Evolutionary conservation across 2,797 vertebrate genomes (phyloP).

Genomic region (Cyclura pinguis): DNA sequence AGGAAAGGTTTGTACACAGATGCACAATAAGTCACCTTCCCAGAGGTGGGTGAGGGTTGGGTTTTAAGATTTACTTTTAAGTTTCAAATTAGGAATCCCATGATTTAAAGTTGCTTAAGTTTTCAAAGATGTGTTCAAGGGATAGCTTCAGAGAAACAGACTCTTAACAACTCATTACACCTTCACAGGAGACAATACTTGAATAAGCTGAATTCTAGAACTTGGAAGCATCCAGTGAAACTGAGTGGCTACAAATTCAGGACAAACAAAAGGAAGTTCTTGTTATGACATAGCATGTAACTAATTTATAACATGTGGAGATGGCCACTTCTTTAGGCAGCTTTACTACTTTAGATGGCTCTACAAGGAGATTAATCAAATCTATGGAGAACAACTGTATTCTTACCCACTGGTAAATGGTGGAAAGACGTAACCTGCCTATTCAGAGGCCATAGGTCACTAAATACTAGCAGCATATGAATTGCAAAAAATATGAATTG

Average conservation of each 20-base stretch:
- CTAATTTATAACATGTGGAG: neutral
- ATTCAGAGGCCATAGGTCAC: neutral
- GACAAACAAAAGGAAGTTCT: neutral
- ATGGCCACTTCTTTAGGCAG: neutral
- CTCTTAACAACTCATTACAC: neutral
- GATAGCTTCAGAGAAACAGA: neutral
- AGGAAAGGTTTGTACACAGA: neutral
- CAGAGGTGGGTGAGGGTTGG: neutral
- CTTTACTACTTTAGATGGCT: neutral
- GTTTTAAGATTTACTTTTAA: constrained; percentile 1
- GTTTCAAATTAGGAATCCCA: neutral
- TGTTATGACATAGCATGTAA: neutral
- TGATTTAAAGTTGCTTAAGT: neutral
- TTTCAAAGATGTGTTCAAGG: neutral
- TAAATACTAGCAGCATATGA: neutral
- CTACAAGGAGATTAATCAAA: neutral
- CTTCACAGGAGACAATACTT: neutral
- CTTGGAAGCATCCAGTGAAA: neutral
- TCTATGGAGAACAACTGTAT: neutral
- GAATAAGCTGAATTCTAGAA: neutral
- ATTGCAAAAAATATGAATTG: too few species aligned
- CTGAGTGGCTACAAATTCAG: neutral
- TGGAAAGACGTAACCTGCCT: neutral
- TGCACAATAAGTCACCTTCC: neutral
- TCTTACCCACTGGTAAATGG: neutral